Percentiles rank a stretch among this genome's conserved stretches.
phyloP scores from a whole-genome alignment of 2,113 vertebrate genomes.

The Brienomyrus brachyistius region DNA sequence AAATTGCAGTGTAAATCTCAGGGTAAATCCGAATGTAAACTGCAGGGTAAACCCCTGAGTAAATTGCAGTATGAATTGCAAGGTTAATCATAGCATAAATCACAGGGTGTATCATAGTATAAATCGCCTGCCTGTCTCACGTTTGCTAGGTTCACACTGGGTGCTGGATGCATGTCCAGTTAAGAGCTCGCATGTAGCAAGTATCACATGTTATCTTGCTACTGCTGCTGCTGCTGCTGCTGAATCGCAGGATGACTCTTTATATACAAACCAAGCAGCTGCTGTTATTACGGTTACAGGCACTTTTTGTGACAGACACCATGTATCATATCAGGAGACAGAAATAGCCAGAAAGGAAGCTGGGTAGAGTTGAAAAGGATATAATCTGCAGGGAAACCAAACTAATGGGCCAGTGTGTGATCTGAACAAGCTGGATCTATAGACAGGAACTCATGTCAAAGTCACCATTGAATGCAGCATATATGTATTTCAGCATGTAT shows the following conservation, averaged over 20 bases:
- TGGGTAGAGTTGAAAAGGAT: not conserved
- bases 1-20: not conserved
- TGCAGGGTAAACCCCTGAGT: not conserved
- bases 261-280: not conserved
- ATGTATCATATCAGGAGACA: not conserved
- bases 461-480: not conserved
- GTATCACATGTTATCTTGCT: not conserved
- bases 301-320: not conserved
- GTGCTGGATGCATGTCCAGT: not conserved
- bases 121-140: not conserved
- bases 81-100: not conserved
- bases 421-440: not conserved
- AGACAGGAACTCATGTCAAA: not conserved
- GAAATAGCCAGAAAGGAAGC: not conserved
- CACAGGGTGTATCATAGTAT: not conserved
- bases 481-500: not conserved
- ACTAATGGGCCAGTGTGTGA: not conserved
- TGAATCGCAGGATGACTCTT: not conserved
- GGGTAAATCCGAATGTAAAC: not conserved
- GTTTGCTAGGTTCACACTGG: not conserved
- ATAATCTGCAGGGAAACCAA: not conserved
- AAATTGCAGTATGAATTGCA: not conserved
- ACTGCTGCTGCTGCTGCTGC: not conserved
- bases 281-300: not conserved
- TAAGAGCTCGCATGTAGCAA: not conserved